Conservation (phyloP, 2,113 vertebrate species). For the Ophiodon elongatus region DNA sequence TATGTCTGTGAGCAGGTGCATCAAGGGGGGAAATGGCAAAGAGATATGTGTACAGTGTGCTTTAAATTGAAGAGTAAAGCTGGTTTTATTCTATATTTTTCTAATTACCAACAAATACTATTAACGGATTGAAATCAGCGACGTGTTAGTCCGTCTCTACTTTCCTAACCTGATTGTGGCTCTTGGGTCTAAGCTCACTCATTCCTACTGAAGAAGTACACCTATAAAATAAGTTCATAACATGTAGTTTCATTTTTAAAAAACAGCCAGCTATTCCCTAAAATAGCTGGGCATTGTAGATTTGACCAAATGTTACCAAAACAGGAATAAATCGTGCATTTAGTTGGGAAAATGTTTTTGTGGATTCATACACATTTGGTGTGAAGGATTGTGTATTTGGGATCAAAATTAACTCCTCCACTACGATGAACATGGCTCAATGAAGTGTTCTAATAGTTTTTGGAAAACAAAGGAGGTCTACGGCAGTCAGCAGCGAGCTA, state of each 20-base stretch:
- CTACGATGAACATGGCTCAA: not conserved
- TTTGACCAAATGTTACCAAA: not conserved
- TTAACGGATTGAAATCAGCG: not conserved
- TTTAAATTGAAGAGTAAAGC: slow-evolving; percentile 28
- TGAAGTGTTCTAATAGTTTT: not conserved
- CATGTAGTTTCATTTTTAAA: not conserved
- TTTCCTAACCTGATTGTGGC: not conserved
- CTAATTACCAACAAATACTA: not conserved
- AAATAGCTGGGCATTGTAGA: not conserved
- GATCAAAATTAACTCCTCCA: not conserved
- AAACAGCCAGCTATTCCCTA: not conserved
- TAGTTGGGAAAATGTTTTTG: not conserved
- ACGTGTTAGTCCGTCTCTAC: not conserved
- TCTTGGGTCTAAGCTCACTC: not conserved
- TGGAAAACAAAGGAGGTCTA: not conserved
- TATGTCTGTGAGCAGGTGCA: slow-evolving; percentile 71
- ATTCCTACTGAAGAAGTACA: not conserved
- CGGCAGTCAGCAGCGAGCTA: not conserved
- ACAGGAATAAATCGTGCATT: not conserved
- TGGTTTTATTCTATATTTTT: not conserved
- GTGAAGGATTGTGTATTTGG: not conserved
- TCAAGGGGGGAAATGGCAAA: slow-evolving; percentile 31
- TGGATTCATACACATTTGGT: slow-evolving; percentile 2
- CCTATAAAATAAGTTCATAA: not conserved
- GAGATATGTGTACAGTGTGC: slow-evolving; percentile 26